phyloP scores from a whole-genome alignment of 1,140 invertebrate species.

The Magallana angulata region DNA sequence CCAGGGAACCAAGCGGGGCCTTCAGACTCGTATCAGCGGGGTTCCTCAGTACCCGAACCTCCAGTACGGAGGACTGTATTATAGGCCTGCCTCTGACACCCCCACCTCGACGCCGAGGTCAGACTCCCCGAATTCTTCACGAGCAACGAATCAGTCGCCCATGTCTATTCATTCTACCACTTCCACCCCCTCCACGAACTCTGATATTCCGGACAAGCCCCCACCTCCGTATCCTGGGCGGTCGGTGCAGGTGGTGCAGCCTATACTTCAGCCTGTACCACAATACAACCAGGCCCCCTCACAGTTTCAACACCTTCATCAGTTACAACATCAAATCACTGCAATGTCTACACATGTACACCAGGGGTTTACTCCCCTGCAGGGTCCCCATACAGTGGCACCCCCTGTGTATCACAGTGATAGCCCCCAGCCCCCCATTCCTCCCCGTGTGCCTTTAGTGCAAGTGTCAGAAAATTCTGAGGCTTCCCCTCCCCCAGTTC shows the following conservation, averaged over 20 bases:
- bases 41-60: constrained; percentile 49
- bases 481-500: constrained; percentile 33
- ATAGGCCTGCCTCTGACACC: constrained; percentile 63
- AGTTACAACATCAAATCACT: constrained; percentile 36
- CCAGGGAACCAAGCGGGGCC: constrained; percentile 9
- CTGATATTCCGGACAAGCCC: constrained; percentile 76
- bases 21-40: neutral
- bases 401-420: constrained; percentile 37
- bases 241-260: constrained; percentile 59
- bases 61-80: constrained; percentile 54
- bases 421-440: constrained; percentile 66
- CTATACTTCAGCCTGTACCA: constrained; percentile 56
- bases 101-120: constrained; percentile 74
- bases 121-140: constrained; percentile 73
- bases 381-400: neutral
- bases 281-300: constrained; percentile 33
- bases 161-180: constrained; percentile 74
- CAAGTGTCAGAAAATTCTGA: constrained; percentile 29
- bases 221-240: constrained; percentile 77
- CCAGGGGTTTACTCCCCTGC: constrained; percentile 35
- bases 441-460: constrained; percentile 69
- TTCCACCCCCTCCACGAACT: constrained; percentile 77
- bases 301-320: constrained; percentile 13
- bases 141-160: constrained; percentile 76
- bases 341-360: neutral